Evolutionary conservation across 2,113 vertebrate genomes (phyloP).

Genomic region (Stercorarius parasiticus): DNA sequence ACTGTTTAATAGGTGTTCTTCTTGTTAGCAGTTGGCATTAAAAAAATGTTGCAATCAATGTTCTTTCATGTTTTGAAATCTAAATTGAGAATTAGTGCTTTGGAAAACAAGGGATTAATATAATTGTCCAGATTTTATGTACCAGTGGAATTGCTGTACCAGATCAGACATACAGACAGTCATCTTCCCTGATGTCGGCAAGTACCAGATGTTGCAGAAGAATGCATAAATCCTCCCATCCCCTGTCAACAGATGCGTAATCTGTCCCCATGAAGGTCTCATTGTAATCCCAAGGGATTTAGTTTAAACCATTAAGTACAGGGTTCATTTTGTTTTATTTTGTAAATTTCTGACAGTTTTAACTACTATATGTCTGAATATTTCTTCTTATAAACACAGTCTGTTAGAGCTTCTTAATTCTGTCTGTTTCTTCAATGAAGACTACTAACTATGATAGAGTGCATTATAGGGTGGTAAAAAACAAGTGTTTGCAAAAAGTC

Average conservation of each 20-base stretch:
- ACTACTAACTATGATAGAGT: neutral
- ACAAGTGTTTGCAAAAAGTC: neutral
- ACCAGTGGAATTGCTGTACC: neutral
- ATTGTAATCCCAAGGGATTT: slow-evolving; percentile 12
- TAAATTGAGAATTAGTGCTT: neutral
- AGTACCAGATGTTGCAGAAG: neutral
- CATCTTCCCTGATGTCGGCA: neutral
- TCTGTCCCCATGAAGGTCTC: neutral
- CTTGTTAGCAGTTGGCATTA: neutral
- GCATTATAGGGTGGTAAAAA: neutral
- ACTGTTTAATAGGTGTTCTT: neutral
- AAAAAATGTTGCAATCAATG: neutral
- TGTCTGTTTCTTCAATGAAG: neutral
- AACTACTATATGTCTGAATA: neutral
- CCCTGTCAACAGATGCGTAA: neutral
- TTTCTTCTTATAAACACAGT: neutral
- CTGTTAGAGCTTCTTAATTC: neutral
- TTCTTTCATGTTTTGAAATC: neutral
- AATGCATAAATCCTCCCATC: neutral
- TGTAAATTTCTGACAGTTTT: neutral
- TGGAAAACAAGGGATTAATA: neutral
- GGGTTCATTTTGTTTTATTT: neutral
- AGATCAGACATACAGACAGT: neutral
- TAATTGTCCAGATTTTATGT: neutral
- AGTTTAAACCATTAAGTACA: neutral